A percentile compares a stretch with the other conserved stretches of the same genome.
Evolutionary conservation across 53 echinoderm and acorn worm species (phyloP).

Genomic region (Astropecten irregularis): DNA sequence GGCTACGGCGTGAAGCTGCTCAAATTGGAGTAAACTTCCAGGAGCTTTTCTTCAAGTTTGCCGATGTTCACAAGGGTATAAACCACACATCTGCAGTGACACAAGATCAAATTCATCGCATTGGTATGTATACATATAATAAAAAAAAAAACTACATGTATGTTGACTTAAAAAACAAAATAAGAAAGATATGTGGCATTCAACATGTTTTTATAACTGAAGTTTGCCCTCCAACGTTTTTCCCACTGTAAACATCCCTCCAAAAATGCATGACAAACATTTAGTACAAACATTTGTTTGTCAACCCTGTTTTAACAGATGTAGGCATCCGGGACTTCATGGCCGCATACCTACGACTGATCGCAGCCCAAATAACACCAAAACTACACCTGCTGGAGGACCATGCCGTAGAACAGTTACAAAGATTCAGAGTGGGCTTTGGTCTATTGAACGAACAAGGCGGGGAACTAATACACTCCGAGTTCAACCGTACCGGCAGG

Average conservation of each 20-base stretch:
- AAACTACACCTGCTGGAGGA: conserved; percentile 40
- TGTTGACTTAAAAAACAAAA: too few species aligned
- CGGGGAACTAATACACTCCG: conserved; percentile 30
- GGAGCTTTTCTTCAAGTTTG: background rate
- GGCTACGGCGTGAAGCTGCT: background rate
- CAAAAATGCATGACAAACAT: too few species aligned
- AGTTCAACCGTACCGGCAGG: conserved; percentile 18
- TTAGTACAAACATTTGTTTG: too few species aligned
- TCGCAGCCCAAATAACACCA: conserved; percentile 22
- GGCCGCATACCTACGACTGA: background rate
- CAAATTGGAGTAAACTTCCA: background rate
- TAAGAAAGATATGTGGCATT: too few species aligned
- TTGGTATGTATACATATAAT: background rate
- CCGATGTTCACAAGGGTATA: background rate
- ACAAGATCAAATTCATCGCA: background rate
- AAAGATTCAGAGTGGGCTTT: background rate
- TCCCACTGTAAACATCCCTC: too few species aligned
- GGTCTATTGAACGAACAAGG: conserved; percentile 51
- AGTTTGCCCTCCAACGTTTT: too few species aligned
- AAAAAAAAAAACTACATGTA: too few species aligned
- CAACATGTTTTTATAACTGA: too few species aligned
- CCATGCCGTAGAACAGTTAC: background rate
- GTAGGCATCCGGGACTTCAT: background rate
- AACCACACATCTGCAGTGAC: background rate
- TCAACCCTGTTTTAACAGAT: conserved; percentile 20